A percentile compares a stretch with the other conserved stretches of the same genome.
These are phyloP conservation scores for Dynastes maya DNA, from an alignment of 2,888 invertebrate genomes.

Conservation along the genomic window DNA sequence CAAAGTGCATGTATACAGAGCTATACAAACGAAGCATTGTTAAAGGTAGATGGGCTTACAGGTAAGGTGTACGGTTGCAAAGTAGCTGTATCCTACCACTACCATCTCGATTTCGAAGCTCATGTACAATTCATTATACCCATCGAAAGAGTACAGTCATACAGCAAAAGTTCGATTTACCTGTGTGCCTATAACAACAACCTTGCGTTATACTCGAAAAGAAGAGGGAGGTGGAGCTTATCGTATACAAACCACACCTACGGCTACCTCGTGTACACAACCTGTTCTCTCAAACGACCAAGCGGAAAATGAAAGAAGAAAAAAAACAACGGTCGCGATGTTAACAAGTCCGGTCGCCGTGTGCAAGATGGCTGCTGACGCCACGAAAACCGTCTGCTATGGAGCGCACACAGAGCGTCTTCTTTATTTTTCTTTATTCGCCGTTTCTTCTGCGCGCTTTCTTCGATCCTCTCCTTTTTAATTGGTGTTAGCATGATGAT, in stretches of 20 bases:
- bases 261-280: slow-evolving; percentile 62
- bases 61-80: slow-evolving; percentile 44
- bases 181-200: slow-evolving; percentile 49
- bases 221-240: slow-evolving; percentile 36
- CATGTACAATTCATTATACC: slow-evolving; percentile 61
- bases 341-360: slow-evolving; percentile 65
- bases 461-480: slow-evolving; percentile 58
- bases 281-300: slow-evolving; percentile 62
- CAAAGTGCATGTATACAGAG: neutral
- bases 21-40: slow-evolving; percentile 23
- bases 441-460: neutral
- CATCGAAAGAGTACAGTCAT: slow-evolving; percentile 59
- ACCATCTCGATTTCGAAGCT: slow-evolving; percentile 56
- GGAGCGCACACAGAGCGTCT: slow-evolving; percentile 58
- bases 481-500: slow-evolving; percentile 69
- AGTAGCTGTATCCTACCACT: slow-evolving; percentile 42
- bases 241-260: slow-evolving; percentile 63
- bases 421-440: slow-evolving; percentile 61
- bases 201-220: slow-evolving; percentile 16
- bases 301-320: slow-evolving; percentile 7
- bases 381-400: slow-evolving; percentile 63
- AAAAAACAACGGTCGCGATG: slow-evolving; percentile 62
- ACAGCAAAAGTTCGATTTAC: slow-evolving; percentile 66
- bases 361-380: slow-evolving; percentile 69
- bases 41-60: slow-evolving; percentile 43